A percentile compares a stretch with the other conserved stretches of the same genome.
These are phyloP conservation scores for Ibycter americanus DNA, from an alignment of 2,797 vertebrate species.

Conservation along the genomic window DNA sequence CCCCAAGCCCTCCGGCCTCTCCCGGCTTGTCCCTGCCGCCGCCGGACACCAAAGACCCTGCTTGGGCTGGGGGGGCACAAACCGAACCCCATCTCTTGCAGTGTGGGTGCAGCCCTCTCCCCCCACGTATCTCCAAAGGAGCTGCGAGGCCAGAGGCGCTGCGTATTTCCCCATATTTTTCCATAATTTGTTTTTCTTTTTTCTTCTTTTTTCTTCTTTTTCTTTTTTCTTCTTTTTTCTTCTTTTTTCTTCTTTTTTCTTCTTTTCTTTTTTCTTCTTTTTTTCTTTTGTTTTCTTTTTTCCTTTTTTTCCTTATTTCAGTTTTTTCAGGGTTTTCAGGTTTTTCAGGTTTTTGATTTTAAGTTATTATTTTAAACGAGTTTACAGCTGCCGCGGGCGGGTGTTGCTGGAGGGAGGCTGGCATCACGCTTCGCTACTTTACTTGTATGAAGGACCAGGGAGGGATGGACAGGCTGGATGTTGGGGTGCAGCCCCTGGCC, in stretches of 20 bases:
- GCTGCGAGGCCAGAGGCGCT: accelerated
- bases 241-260: constrained; percentile 23
- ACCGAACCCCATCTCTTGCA: background rate
- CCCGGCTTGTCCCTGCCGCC: background rate
- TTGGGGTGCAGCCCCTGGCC: background rate
- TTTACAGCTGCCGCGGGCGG: constrained; percentile 87
- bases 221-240: background rate
- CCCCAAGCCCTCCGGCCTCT: background rate
- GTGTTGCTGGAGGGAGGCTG: background rate
- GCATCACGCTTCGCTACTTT: background rate
- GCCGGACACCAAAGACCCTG: background rate
- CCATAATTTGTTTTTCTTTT: background rate
- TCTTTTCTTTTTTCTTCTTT: too few species aligned
- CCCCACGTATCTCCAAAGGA: background rate
- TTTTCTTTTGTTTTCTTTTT: background rate
- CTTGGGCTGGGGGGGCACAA: background rate
- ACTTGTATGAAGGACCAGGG: background rate
- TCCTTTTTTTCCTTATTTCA: constrained; percentile 61
- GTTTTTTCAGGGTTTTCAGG: too few species aligned
- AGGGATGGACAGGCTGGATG: background rate
- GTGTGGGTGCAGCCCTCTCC: background rate
- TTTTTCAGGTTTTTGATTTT: constrained; percentile 50
- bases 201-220: constrained; percentile 52
- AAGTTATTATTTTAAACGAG: constrained; percentile 87
- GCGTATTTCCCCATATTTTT: background rate